phyloP scores from a whole-genome alignment of 1,140 invertebrate genomes.

The Homarus americanus region DNA sequence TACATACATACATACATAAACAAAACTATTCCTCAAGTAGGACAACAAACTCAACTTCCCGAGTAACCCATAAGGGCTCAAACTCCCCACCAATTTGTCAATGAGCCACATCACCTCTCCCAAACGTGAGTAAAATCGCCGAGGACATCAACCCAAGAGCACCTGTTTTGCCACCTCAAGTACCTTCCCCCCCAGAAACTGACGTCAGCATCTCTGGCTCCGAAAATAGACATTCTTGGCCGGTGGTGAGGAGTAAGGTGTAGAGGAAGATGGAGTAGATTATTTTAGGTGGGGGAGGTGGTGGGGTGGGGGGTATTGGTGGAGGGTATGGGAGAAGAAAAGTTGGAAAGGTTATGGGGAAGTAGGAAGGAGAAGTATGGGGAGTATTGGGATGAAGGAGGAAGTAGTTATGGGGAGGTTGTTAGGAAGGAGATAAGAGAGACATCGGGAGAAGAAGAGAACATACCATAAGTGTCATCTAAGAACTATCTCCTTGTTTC shows the following conservation, averaged over 20 bases:
- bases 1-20: background rate
- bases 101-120: background rate
- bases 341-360: background rate
- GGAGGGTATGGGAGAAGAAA: background rate
- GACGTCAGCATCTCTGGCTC: background rate
- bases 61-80: background rate
- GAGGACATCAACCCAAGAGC: background rate
- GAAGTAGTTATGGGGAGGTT: background rate
- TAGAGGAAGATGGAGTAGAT: background rate
- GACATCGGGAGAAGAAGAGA: conserved; percentile 13
- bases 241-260: background rate
- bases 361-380: too few relatives aligned
- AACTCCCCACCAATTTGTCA: background rate
- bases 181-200: background rate
- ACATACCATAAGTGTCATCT: too few relatives aligned
- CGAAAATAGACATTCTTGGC: background rate
- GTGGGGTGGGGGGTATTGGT: background rate
- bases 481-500: too few relatives aligned
- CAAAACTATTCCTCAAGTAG: background rate
- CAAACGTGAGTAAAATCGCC: background rate
- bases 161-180: background rate
- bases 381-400: background rate
- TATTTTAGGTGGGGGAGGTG: background rate
- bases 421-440: background rate
- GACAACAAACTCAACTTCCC: background rate